Evolutionary conservation across 2,113 vertebrate species (phyloP).

Genomic region (Gallinago jamesoni): DNA sequence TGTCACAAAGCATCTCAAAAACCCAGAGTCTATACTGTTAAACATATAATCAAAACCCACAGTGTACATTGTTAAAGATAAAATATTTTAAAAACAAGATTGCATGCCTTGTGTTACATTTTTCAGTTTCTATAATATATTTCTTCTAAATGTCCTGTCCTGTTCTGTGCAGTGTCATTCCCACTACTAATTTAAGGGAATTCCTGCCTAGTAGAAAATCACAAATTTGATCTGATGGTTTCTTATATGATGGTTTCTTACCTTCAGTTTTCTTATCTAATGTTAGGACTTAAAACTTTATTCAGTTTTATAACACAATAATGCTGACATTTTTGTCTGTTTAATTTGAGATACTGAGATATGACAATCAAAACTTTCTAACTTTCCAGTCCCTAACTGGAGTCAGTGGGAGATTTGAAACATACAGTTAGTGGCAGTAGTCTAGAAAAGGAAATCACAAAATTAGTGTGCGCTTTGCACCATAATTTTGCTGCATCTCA

Average conservation of each 20-base stretch:
- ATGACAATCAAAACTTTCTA: neutral
- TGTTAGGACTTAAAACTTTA: neutral
- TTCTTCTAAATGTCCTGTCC: neutral
- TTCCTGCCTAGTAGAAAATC: neutral
- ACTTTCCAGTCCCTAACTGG: neutral
- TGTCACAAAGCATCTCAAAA: neutral
- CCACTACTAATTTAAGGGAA: neutral
- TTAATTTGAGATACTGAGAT: neutral
- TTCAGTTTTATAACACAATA: neutral
- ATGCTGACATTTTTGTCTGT: neutral
- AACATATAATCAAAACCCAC: neutral
- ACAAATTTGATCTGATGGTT: neutral
- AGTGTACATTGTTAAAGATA: neutral
- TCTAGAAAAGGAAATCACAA: neutral
- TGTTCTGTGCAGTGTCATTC: neutral
- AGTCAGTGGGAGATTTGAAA: neutral
- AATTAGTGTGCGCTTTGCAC: neutral
- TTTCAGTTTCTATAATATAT: neutral
- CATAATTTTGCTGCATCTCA: neutral
- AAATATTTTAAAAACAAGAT: neutral
- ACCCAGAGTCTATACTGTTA: fast-evolving
- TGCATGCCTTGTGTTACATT: neutral
- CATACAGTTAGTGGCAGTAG: neutral
- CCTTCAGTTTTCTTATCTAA: neutral
- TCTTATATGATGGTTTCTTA: neutral